phyloP scores from a whole-genome alignment of 2,888 invertebrate genomes.

The Anoncus sp. region DNA sequence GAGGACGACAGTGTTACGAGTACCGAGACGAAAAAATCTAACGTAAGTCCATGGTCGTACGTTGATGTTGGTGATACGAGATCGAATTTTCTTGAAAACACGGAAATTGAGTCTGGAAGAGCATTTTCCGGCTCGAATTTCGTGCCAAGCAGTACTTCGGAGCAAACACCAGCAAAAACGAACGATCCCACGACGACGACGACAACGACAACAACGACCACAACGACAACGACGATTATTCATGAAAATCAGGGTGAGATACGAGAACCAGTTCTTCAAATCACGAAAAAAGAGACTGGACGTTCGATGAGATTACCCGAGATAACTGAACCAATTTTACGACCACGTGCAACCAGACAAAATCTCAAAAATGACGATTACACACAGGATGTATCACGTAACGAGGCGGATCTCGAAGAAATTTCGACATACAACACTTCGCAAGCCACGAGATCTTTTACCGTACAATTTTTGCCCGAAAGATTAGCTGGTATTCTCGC shows the following conservation, averaged over 20 bases:
- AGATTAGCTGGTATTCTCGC: constrained; percentile 91
- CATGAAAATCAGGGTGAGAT: constrained; percentile 84
- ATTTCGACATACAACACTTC: constrained; percentile 55
- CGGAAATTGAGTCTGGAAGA: constrained; percentile 76
- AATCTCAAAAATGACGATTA: constrained; percentile 75
- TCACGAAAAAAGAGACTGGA: constrained; percentile 82
- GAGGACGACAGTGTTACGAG: constrained; percentile 15
- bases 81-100: constrained; percentile 79
- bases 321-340: constrained; percentile 88
- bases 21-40: constrained; percentile 49
- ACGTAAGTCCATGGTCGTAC: constrained; percentile 76
- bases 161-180: constrained; percentile 14
- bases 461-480: constrained; percentile 92
- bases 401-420: constrained; percentile 79
- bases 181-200: neutral
- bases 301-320: constrained; percentile 82
- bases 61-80: constrained; percentile 78
- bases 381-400: constrained; percentile 45
- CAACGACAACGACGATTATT: too few relatives aligned
- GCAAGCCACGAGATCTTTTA: constrained; percentile 77
- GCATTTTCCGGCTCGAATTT: constrained; percentile 75
- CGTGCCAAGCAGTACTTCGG: constrained; percentile 56
- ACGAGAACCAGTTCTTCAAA: constrained; percentile 88
- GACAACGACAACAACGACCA: neutral
- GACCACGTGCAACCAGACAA: constrained; percentile 83